These are phyloP conservation scores for Andrena camellia DNA, from an alignment of 2,888 invertebrate genomes.

Conservation along the genomic window DNA sequence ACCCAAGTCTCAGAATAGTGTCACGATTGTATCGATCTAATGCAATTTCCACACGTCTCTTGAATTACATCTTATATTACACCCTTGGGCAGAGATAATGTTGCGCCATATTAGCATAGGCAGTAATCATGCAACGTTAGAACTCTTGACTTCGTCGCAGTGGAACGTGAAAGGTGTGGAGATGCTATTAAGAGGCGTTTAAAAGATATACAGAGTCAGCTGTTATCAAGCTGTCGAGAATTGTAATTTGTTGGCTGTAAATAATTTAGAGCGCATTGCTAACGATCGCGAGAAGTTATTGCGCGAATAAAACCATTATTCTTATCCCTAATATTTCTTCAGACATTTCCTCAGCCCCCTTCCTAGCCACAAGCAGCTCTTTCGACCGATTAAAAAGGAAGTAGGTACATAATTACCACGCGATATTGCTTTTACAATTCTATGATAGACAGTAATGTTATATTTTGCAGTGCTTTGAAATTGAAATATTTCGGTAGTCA, in stretches of 20 bases:
- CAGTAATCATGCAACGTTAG: background rate
- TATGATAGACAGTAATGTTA: background rate
- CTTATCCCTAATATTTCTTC: background rate
- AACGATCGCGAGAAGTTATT: background rate
- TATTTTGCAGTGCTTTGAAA: background rate
- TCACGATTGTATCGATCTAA: too few species aligned
- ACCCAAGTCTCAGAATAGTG: too few species aligned
- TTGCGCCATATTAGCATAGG: slow-evolving; percentile 17
- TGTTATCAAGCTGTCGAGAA: slow-evolving; percentile 13
- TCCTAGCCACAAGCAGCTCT: background rate
- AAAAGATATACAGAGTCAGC: background rate
- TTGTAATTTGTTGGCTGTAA: slow-evolving; percentile 4
- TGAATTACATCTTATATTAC: slow-evolving; percentile 32
- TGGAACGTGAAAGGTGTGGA: slow-evolving; percentile 41
- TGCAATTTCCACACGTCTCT: slow-evolving; percentile 15
- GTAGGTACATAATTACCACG: background rate
- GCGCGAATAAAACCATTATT: background rate
- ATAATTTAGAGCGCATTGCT: slow-evolving; percentile 10
- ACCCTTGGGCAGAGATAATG: slow-evolving; percentile 2
- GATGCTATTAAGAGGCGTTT: background rate
- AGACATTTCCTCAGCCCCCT: background rate
- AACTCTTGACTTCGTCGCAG: background rate
- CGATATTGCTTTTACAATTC: background rate
- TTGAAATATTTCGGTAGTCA: too few species aligned
- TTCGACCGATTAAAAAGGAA: background rate